A percentile compares a stretch with the other conserved stretches of the same genome.
These are phyloP conservation scores for Trisateles emortualis DNA, from an alignment of 2,888 invertebrate species.

Conservation along the genomic window DNA sequence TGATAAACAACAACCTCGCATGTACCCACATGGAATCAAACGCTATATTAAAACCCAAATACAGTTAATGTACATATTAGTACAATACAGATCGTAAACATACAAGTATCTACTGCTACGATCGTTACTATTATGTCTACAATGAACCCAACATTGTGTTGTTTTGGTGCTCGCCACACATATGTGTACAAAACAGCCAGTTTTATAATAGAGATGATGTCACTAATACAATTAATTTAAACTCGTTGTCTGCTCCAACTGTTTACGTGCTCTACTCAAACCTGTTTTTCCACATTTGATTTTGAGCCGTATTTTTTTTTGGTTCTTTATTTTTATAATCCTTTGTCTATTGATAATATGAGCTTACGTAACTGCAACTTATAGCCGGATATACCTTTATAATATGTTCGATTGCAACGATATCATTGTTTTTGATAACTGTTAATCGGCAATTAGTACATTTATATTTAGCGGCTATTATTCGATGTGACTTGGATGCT, in stretches of 20 bases:
- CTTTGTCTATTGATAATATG: slow-evolving; percentile 24
- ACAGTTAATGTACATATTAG: slow-evolving; percentile 35
- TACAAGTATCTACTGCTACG: slow-evolving; percentile 47
- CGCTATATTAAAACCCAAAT: slow-evolving; percentile 35
- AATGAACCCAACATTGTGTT: slow-evolving; percentile 26
- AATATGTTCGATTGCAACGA: slow-evolving; percentile 27
- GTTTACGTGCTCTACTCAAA: slow-evolving; percentile 51
- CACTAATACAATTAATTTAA: slow-evolving; percentile 54
- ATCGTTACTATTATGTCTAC: slow-evolving; percentile 45
- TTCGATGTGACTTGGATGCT: background rate
- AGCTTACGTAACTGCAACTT: slow-evolving; percentile 29
- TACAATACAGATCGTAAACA: slow-evolving; percentile 49
- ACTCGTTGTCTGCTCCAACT: slow-evolving; percentile 31
- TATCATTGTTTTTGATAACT: slow-evolving; percentile 27
- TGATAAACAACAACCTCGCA: slow-evolving; percentile 31
- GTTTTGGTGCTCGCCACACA: slow-evolving; percentile 41
- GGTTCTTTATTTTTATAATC: slow-evolving; percentile 40
- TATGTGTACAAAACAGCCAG: slow-evolving; percentile 33
- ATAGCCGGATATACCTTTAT: slow-evolving; percentile 38
- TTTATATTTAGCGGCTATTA: slow-evolving; percentile 2
- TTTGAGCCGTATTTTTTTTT: slow-evolving; percentile 49
- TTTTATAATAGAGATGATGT: slow-evolving; percentile 62
- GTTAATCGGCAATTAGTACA: slow-evolving; percentile 23
- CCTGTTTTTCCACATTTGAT: slow-evolving; percentile 54
- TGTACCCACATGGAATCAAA: slow-evolving; percentile 26